A percentile compares a stretch with the other conserved stretches of the same genome.
phyloP scores from a whole-genome alignment of 2,113 vertebrate genomes.

The Nyctibius bracteatus region DNA sequence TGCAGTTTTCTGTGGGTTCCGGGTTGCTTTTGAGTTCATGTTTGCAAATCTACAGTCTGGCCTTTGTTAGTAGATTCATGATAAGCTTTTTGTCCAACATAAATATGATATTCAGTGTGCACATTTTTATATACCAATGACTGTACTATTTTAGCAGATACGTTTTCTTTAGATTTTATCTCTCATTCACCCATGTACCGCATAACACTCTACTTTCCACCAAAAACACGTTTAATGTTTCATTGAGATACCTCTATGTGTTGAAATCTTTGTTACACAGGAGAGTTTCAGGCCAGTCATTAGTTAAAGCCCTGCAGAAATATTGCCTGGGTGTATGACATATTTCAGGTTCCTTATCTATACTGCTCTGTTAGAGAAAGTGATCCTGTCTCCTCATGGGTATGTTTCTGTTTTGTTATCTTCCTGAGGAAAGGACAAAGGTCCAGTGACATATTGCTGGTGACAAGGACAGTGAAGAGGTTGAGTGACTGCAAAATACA shows the following conservation, averaged over 20 bases:
- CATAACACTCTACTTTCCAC: background rate
- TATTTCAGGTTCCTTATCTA: background rate
- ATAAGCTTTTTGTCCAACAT: background rate
- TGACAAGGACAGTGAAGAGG: background rate
- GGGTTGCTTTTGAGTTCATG: background rate
- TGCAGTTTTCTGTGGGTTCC: background rate
- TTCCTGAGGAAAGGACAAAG: slow-evolving; percentile 11
- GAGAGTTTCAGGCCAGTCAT: background rate
- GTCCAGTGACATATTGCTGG: background rate
- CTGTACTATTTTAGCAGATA: background rate
- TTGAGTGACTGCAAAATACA: background rate
- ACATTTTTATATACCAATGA: background rate
- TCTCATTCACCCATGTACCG: background rate
- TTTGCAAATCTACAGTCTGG: background rate
- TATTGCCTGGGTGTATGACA: background rate
- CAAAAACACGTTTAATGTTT: background rate
- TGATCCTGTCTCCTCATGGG: background rate
- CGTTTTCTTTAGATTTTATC: background rate
- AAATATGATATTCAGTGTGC: background rate
- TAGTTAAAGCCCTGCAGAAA: background rate
- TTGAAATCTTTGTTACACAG: background rate
- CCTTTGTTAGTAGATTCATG: background rate
- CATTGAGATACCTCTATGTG: background rate
- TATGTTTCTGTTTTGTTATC: background rate
- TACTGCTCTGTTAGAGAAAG: background rate